A percentile compares a stretch with the other conserved stretches of the same genome.
Evolutionary conservation across 2,113 vertebrate species (phyloP).

Genomic region (Henicopernis longicauda): DNA sequence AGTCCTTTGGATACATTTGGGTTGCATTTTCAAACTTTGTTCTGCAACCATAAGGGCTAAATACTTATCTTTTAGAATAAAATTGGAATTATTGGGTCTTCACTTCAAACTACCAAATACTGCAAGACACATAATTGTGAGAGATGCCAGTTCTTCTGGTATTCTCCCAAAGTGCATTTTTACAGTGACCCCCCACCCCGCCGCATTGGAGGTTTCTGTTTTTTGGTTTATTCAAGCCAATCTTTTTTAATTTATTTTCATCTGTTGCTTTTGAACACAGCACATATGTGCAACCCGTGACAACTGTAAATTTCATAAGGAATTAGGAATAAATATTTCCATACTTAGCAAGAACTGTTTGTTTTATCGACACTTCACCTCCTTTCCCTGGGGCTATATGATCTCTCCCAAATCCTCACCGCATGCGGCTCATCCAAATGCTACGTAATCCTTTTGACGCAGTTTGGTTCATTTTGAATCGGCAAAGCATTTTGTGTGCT

Average conservation of each 20-base stretch:
- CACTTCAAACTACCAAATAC: not conserved
- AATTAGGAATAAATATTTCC: not conserved
- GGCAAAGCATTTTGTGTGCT: not conserved
- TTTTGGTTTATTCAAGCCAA: not conserved
- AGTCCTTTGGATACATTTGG: not conserved
- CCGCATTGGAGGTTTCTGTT: not conserved
- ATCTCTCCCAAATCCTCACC: not conserved
- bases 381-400: not conserved
- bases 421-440: not conserved
- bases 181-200: rapidly evolving
- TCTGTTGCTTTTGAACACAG: not conserved
- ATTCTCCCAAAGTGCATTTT: not conserved
- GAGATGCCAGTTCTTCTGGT: not conserved
- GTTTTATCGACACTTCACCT: not conserved
- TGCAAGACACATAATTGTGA: not conserved
- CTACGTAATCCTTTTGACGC: not conserved
- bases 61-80: not conserved
- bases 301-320: not conserved
- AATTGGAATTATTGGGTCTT: not conserved
- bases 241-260: not conserved
- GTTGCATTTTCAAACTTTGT: not conserved
- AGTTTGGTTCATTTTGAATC: not conserved
- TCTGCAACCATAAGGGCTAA: not conserved
- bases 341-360: not conserved
- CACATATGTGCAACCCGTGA: not conserved